Evolutionary conservation across 2,888 invertebrate genomes (phyloP).

Genomic region (Chloroclystis v-ata): DNA sequence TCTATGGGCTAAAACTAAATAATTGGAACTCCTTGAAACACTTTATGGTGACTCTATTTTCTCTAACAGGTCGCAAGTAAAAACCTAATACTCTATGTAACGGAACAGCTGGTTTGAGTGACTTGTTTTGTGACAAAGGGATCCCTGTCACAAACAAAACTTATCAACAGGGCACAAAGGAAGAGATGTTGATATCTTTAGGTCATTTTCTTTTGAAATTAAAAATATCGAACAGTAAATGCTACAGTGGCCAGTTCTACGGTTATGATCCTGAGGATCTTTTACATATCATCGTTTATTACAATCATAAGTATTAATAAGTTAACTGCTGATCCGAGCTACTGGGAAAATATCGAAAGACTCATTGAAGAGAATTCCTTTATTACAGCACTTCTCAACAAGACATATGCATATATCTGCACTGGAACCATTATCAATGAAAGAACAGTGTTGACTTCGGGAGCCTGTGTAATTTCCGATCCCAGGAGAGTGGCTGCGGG

Average conservation of each 20-base stretch:
- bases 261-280: slow-evolving; percentile 42
- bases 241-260: slow-evolving; percentile 26
- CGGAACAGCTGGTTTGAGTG: too few species aligned
- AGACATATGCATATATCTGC: slow-evolving; percentile 43
- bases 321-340: slow-evolving; percentile 13
- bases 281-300: slow-evolving; percentile 26
- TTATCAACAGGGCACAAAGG: too few species aligned
- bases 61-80: too few species aligned
- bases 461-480: slow-evolving; percentile 40
- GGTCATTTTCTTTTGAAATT: too few species aligned
- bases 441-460: slow-evolving; percentile 52
- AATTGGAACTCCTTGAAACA: too few species aligned
- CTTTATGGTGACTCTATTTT: too few species aligned
- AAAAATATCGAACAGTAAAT: too few species aligned
- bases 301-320: slow-evolving; percentile 19
- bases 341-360: slow-evolving; percentile 45
- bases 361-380: slow-evolving; percentile 56
- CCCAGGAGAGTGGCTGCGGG: slow-evolving; percentile 45
- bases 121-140: too few species aligned
- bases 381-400: slow-evolving; percentile 48
- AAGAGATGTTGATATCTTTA: too few species aligned
- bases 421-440: slow-evolving; percentile 50
- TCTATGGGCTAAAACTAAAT: too few species aligned
- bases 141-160: too few species aligned
- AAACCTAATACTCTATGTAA: too few species aligned